Evolutionary conservation across 2,888 invertebrate genomes (phyloP).

Genomic region (Dendrolimus pini): DNA sequence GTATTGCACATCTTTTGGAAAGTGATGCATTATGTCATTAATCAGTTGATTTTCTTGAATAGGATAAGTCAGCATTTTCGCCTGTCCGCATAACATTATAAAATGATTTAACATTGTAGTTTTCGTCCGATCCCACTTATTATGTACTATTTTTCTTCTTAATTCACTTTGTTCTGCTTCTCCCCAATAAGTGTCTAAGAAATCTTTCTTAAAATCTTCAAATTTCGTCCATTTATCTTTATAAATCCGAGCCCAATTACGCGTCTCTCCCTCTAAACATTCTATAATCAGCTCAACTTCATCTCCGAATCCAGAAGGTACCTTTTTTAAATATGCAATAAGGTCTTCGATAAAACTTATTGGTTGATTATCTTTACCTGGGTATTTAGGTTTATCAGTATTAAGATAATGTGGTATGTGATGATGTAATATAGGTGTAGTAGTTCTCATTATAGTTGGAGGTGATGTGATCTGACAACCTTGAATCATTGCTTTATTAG

Average conservation of each 20-base stretch:
- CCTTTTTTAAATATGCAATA: too few relatives aligned
- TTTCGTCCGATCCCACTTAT: not conserved
- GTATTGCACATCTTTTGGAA: too few relatives aligned
- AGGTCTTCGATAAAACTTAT: too few relatives aligned
- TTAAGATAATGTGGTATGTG: too few relatives aligned
- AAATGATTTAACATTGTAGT: slow-evolving; percentile 3
- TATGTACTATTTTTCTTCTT: not conserved
- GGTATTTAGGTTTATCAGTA: too few relatives aligned
- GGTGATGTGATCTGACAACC: too few relatives aligned
- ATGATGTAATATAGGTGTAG: too few relatives aligned
- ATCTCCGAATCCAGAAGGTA: not conserved
- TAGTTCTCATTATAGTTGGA: too few relatives aligned
- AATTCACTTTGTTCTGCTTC: slow-evolving; percentile 3
- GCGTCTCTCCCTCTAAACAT: not conserved
- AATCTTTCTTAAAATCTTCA: slow-evolving; percentile 6
- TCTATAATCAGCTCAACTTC: slow-evolving; percentile 1
- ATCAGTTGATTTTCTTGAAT: too few relatives aligned
- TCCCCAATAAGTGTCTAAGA: slow-evolving; percentile 5
- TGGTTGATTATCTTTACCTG: too few relatives aligned
- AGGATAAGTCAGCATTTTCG: slow-evolving; percentile 1
- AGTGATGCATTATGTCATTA: too few relatives aligned
- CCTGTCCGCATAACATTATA: not conserved
- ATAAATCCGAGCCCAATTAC: slow-evolving; percentile 4
- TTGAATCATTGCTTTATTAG: too few relatives aligned
- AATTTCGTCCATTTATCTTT: not conserved